Conservation (phyloP, 1,140 invertebrate genomes). For the Heliconius nattereri region DNA sequence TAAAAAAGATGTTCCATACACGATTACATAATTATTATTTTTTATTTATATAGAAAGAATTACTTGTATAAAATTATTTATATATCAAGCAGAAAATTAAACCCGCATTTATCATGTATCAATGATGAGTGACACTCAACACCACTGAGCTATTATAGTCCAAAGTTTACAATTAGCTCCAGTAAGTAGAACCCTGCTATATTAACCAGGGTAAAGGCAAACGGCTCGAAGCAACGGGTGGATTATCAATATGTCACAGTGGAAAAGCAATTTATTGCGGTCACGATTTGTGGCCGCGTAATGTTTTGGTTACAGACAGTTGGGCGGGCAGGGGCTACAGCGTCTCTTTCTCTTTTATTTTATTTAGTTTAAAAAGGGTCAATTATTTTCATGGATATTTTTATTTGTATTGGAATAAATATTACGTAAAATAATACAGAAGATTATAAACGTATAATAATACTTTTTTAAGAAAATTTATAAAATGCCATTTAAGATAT, state of each 20-base stretch:
- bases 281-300: neutral
- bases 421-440: neutral
- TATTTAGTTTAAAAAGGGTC: neutral
- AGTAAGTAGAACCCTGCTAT: neutral
- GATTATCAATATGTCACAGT: conserved; percentile 8
- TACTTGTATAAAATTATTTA: too few relatives aligned
- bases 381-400: neutral
- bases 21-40: too few relatives aligned
- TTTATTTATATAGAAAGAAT: too few relatives aligned
- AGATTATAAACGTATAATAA: neutral
- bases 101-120: too few relatives aligned
- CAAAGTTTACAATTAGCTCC: neutral
- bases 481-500: too few relatives aligned
- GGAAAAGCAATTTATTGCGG: conserved; percentile 9
- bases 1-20: too few relatives aligned
- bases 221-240: conserved; percentile 8
- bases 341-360: neutral
- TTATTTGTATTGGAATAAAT: neutral
- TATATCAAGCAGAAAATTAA: too few relatives aligned
- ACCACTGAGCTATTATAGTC: neutral
- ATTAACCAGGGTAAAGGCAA: neutral
- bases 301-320: neutral
- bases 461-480: too few relatives aligned
- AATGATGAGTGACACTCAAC: too few relatives aligned
- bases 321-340: neutral